Evolutionary conservation across 2,113 vertebrate genomes (phyloP).

Genomic region (Urocolius indicus): DNA sequence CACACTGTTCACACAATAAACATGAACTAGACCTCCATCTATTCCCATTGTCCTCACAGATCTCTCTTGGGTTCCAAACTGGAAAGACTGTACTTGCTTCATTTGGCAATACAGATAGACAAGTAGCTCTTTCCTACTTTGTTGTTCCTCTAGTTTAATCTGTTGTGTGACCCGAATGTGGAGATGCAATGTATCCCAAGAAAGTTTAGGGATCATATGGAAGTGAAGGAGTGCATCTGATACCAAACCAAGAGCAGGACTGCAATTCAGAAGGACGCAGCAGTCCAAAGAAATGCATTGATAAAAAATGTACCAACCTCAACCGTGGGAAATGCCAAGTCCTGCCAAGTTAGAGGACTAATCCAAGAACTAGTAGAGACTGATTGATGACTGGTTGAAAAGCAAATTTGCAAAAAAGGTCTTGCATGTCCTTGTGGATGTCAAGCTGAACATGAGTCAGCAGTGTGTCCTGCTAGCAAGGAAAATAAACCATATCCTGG

Average conservation of each 20-base stretch:
- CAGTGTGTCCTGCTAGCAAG: background rate
- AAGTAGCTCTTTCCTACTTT: background rate
- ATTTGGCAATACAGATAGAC: background rate
- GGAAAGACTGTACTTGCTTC: background rate
- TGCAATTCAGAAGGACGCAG: background rate
- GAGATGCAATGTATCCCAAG: background rate
- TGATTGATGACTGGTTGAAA: background rate
- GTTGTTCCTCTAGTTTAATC: background rate
- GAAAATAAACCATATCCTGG: background rate
- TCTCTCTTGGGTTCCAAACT: background rate
- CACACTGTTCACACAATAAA: background rate
- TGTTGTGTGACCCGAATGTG: background rate
- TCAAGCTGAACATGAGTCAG: background rate
- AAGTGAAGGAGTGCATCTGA: background rate
- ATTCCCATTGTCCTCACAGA: background rate
- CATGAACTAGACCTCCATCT: background rate
- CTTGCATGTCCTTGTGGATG: background rate
- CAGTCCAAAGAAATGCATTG: background rate
- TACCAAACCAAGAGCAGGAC: background rate
- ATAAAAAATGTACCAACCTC: background rate
- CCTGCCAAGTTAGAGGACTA: background rate
- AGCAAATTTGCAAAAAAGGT: background rate
- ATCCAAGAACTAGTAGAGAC: background rate
- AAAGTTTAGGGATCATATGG: background rate
- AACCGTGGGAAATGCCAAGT: background rate